Percentiles rank a stretch among this genome's conserved stretches.
Conservation (phyloP, 2,797 vertebrate species). For the Chaetophractus vellerosus region DNA sequence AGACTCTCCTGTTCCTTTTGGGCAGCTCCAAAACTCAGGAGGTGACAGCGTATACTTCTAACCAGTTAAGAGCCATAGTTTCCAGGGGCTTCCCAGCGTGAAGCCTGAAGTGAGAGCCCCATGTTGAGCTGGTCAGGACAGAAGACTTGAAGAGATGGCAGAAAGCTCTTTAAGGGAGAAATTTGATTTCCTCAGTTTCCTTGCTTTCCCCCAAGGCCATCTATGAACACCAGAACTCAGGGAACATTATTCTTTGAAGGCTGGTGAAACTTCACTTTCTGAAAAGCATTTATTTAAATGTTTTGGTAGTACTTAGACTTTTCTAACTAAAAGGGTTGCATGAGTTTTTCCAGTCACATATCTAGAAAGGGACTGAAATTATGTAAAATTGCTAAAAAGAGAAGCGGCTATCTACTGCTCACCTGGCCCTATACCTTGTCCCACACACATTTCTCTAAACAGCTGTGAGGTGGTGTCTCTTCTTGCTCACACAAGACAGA, state of each 20-base stretch:
- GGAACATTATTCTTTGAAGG: conserved; percentile 79
- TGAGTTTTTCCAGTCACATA: conserved; percentile 53
- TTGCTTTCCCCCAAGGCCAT: conserved; percentile 74
- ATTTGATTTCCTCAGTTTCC: conserved; percentile 65
- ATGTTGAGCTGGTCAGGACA: neutral
- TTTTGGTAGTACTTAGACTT: conserved; percentile 71
- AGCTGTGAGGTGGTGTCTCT: neutral
- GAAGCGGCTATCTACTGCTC: neutral
- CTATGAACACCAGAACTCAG: conserved; percentile 60
- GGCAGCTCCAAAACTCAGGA: neutral
- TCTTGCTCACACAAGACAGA: neutral
- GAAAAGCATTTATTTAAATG: conserved; percentile 77
- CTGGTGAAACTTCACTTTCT: conserved; percentile 73
- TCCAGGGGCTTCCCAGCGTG: neutral
- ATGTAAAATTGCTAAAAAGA: neutral
- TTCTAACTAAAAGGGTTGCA: conserved; percentile 70
- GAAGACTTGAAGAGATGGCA: neutral
- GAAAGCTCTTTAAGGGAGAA: conserved; percentile 69
- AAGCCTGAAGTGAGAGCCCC: neutral
- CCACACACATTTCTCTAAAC: neutral
- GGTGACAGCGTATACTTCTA: fast-evolving
- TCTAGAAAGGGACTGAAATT: conserved; percentile 59
- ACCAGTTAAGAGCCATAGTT: neutral
- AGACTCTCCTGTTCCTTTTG: neutral
- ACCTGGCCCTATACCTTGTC: neutral